Conservation (phyloP, 2,113 vertebrate species). For the Chrysochloris asiatica region DNA sequence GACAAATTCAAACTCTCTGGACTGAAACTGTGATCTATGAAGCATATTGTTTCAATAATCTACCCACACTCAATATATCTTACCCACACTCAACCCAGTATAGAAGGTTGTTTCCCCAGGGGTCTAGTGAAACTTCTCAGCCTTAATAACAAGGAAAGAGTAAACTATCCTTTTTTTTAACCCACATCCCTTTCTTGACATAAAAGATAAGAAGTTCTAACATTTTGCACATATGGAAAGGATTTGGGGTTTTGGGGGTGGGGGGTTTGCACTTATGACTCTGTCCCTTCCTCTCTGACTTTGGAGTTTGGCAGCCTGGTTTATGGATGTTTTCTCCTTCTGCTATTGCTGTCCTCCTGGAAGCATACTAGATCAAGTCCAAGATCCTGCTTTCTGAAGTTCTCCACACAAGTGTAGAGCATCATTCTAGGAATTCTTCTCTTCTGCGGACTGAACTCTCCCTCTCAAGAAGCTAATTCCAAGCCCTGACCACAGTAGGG, state of each 20-base stretch:
- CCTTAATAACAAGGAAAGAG: not conserved
- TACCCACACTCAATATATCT: not conserved
- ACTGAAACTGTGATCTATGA: not conserved
- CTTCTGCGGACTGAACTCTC: not conserved
- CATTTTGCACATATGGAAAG: no score
- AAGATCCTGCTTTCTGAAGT: not conserved
- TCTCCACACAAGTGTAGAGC: not conserved
- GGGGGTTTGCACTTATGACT: no score
- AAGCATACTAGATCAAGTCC: no score
- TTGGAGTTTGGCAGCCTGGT: not conserved
- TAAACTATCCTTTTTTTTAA: not conserved
- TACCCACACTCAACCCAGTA: not conserved
- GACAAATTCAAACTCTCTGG: not conserved
- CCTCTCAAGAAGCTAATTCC: not conserved
- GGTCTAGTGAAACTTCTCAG: not conserved
- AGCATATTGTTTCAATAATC: not conserved
- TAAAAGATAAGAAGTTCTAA: not conserved
- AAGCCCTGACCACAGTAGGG: not conserved
- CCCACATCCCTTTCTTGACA: no score
- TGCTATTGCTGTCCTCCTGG: not conserved
- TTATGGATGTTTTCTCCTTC: not conserved
- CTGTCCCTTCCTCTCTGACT: not conserved
- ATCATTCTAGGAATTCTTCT: not conserved
- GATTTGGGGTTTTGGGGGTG: no score
- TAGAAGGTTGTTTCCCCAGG: not conserved